phyloP scores from a whole-genome alignment of 2,888 invertebrate genomes.

The Drosophila siamana region DNA sequence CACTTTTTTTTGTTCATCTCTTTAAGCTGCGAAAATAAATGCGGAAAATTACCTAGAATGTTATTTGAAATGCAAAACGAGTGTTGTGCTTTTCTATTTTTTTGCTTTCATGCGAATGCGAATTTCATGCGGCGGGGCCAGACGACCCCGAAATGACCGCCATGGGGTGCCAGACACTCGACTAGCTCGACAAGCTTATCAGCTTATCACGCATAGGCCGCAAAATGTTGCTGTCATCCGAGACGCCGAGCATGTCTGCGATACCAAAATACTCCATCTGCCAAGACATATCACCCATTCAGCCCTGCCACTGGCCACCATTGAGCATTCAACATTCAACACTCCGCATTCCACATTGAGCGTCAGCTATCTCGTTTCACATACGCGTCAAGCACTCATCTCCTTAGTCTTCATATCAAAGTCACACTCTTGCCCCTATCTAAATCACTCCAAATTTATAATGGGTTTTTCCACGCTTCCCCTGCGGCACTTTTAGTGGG shows the following conservation, averaged over 20 bases:
- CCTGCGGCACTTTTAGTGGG: slow-evolving; percentile 13
- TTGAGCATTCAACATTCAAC: not conserved
- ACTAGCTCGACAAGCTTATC: slow-evolving; percentile 45
- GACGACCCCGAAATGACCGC: slow-evolving; percentile 69
- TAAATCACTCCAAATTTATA: slow-evolving; percentile 10
- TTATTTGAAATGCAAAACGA: slow-evolving; percentile 15
- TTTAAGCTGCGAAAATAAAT: slow-evolving; percentile 8
- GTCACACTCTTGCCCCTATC: slow-evolving; percentile 12
- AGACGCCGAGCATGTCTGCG: not conserved
- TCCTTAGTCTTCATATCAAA: slow-evolving; percentile 4
- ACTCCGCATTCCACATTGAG: no score
- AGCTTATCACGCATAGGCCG: slow-evolving; percentile 36
- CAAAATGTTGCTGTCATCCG: slow-evolving; percentile 22
- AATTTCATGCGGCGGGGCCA: not conserved
- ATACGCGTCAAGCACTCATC: not conserved
- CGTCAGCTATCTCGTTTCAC: slow-evolving; percentile 10
- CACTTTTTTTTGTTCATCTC: not conserved
- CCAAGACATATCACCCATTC: not conserved
- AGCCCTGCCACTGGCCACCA: no score
- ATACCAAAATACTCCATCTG: no score
- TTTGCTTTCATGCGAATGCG: not conserved
- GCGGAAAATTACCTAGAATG: not conserved
- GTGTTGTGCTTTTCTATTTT: no score
- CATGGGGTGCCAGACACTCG: slow-evolving; percentile 44
- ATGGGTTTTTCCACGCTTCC: not conserved